Conservation (phyloP, 2,888 invertebrate species). For the Eupelmus urozonus region DNA sequence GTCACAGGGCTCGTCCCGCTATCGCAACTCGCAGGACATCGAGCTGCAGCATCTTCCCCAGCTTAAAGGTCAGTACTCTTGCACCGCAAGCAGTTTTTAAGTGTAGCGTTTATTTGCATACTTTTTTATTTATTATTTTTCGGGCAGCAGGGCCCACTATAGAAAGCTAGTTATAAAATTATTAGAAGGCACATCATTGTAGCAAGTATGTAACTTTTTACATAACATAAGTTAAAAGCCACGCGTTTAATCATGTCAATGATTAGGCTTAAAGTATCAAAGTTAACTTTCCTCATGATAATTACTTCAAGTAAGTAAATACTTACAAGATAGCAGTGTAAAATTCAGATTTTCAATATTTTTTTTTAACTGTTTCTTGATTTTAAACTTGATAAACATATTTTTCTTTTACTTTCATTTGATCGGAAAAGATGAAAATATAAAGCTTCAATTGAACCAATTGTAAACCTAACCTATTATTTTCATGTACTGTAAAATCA, state of each 20-base stretch:
- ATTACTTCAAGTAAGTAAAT: no score
- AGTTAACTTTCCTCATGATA: no score
- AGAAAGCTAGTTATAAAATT: constrained; percentile 53
- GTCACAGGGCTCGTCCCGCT: constrained; percentile 99
- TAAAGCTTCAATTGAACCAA: no score
- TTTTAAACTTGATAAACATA: no score
- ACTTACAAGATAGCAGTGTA: no score
- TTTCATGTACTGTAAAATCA: no score
- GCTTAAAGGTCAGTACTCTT: constrained; percentile 90
- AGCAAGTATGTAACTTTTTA: constrained; percentile 19
- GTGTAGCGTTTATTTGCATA: constrained; percentile 33
- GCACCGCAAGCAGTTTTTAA: background rate
- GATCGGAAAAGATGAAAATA: no score
- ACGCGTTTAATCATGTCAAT: background rate
- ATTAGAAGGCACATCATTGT: constrained; percentile 37
- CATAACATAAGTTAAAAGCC: constrained; percentile 7
- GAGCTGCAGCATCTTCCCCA: constrained; percentile 97
- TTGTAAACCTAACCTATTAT: no score
- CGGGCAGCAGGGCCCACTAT: constrained; percentile 59
- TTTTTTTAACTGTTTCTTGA: no score
- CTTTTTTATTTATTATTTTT: constrained; percentile 35
- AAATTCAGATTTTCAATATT: no score
- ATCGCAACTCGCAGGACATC: constrained; percentile 98
- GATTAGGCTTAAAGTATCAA: background rate
- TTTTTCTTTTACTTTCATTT: no score